These are phyloP conservation scores for Lathronympha strigana DNA, from an alignment of 2,888 invertebrate genomes.

Conservation along the genomic window DNA sequence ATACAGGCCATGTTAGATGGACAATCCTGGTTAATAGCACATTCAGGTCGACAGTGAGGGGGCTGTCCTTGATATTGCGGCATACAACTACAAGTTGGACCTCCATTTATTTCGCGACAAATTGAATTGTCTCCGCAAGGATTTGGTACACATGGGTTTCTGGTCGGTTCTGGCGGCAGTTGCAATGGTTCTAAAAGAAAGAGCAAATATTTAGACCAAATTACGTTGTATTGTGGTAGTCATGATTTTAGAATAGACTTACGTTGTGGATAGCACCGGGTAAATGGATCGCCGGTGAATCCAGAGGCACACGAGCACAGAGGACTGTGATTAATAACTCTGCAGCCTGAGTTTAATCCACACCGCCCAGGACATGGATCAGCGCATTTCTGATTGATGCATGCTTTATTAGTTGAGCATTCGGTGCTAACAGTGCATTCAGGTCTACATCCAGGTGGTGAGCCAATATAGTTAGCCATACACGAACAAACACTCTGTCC, in stretches of 20 bases:
- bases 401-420: constrained; percentile 88
- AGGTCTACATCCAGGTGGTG: constrained; percentile 90
- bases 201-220: not conserved
- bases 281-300: constrained; percentile 88
- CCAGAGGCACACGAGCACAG: constrained; percentile 88
- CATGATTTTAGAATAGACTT: constrained; percentile 50
- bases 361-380: constrained; percentile 91
- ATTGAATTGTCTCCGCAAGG: constrained; percentile 88
- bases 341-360: constrained; percentile 87
- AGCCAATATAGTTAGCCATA: constrained; percentile 87
- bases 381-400: constrained; percentile 89
- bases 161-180: constrained; percentile 63
- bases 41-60: constrained; percentile 89
- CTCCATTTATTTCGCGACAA: constrained; percentile 84
- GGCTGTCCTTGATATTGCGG: constrained; percentile 87
- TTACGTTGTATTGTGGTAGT: not conserved
- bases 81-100: constrained; percentile 87
- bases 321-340: constrained; percentile 91
- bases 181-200: constrained; percentile 59
- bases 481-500: constrained; percentile 91
- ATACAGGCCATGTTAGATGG: constrained; percentile 88
- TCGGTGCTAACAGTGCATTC: constrained; percentile 92
- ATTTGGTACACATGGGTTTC: constrained; percentile 87
- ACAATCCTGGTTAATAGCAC: constrained; percentile 89
- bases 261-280: constrained; percentile 85